Evolutionary conservation across 1,140 invertebrate genomes (phyloP), one percentile per base, ranked within the genome.

Genomic region (Hyles vespertilio): DNA sequence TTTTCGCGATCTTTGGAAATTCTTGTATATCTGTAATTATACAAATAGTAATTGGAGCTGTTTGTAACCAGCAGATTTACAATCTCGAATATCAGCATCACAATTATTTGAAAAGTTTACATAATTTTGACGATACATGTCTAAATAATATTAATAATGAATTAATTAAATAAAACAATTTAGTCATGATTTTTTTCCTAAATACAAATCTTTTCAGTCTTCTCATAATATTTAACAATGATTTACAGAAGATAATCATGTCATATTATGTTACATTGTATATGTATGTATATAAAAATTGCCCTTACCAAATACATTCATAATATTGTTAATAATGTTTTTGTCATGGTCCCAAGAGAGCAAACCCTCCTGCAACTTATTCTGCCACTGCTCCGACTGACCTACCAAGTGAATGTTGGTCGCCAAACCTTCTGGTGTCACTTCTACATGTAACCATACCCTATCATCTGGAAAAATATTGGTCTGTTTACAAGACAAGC

Each of bases 341-440:
- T 73, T 84, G 57, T 86, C 83, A 75, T 86, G 79, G 60, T 86
- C 78, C 83, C 83, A 86, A n/a, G 46, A 50, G 22, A 80, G 56
- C n/a, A 86, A 58, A 6, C 75, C 72, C 56, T 52, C 34, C 51
- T 84, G 76, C 47, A 83, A 59, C 51, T 79, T 82, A 43, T 79
- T 69, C 32, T 77, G 66, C 75, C 75, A 77, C 6, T 58, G 12
- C 47, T 72, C 69, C 8, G 74, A 72, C 33, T 84, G 71, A 12
- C 79, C 78, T 50, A 84, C 59, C 9, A 82, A 56, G 56, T 84
- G 72, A 22, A 84, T 63, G 62, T 84, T 84, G 48, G 59, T 74
- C n/a, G 78, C 78, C 10, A 65, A 57, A 3, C 83, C 83, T 56
- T 77, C 69, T 33, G 62, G 57, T 32, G 77, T 82, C 1, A 86